Evolutionary conservation across 2,797 vertebrate species (phyloP), one percentile per base, ranked within the genome.

Genomic region (Allochrocebus solatus): DNA sequence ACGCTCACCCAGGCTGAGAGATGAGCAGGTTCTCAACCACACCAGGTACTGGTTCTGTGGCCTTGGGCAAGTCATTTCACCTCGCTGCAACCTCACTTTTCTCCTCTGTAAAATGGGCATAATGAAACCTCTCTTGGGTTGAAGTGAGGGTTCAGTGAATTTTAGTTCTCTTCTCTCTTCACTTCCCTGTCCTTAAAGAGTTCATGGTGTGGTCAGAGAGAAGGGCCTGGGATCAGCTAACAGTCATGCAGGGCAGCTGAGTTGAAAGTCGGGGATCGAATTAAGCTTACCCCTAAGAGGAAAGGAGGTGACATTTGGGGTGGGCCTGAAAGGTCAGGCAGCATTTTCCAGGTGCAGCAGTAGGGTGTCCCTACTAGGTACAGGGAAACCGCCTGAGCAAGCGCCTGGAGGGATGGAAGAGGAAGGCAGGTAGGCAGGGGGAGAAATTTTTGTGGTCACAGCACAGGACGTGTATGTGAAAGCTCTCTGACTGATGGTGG

Each of bases 71-170:
- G 30, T 33, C 39, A 2, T 3, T 13, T 41, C 19, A 8, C 30
- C 26, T 86, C 59, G 55, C 26, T 36, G 43, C 16, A 17, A 17
- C 78, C 78, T 93, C 53, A 1, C 8, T 76, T 46, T 83, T 64
- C 53, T 57, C 28, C 48, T 83, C 92, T 92, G 48, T 72, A 46
- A 30, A 94, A 83, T 26, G 80, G 70, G 43, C n/a, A 80, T 36
- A 30, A 41, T 9, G 30, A 89, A 67, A 72, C 22, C 39, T 72
- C 57, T 93, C 41, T 80, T 61, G n/a, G 67, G 19, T 72, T 0
- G 1, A 57, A 55, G 46, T 24, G 17, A 91, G 41, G 55, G 46
- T 41, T 24, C 28, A 39, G 50, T 50, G 57, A n/a, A 41, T 17
- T 17, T 43, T 16, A 5, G 24, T 48, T 79, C 36, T 16, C 26